A percentile compares a stretch with the other conserved stretches of the same genome.
These are phyloP conservation scores for Gastrophryne carolinensis DNA, from an alignment of 2,797 vertebrate species.

Conservation along the genomic window DNA sequence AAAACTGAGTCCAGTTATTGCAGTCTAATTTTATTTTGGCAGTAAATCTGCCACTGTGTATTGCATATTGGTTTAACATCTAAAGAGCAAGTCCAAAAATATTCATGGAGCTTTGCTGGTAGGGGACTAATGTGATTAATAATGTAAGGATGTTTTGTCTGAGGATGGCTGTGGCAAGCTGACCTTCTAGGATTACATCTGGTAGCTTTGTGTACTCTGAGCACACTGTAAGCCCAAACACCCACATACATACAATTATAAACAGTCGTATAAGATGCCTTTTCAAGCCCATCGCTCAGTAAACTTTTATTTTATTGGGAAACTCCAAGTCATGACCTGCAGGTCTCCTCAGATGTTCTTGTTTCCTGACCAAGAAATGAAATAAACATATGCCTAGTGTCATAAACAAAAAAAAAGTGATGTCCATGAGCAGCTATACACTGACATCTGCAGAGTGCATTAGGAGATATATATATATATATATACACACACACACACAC, in stretches of 20 bases:
- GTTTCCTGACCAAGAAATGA: background rate
- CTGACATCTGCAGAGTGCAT: background rate
- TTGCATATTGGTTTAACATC: background rate
- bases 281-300: background rate
- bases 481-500: no score
- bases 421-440: background rate
- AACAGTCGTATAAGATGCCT: constrained; percentile 6
- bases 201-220: constrained; percentile 27
- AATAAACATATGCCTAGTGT: constrained; percentile 1
- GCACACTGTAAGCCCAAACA: constrained; percentile 13
- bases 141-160: constrained; percentile 35
- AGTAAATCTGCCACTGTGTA: background rate
- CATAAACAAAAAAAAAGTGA: background rate
- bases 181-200: constrained; percentile 36
- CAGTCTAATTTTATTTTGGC: background rate
- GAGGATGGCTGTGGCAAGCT: constrained; percentile 23
- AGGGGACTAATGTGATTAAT: constrained; percentile 1
- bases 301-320: background rate
- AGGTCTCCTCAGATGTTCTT: background rate
- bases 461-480: no score
- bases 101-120: background rate
- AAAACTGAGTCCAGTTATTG: background rate
- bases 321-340: background rate
- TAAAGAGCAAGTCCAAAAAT: background rate
- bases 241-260: constrained; percentile 33